Evolutionary conservation across 2,113 vertebrate species (phyloP).

Genomic region (Corynorhinus townsendii): DNA sequence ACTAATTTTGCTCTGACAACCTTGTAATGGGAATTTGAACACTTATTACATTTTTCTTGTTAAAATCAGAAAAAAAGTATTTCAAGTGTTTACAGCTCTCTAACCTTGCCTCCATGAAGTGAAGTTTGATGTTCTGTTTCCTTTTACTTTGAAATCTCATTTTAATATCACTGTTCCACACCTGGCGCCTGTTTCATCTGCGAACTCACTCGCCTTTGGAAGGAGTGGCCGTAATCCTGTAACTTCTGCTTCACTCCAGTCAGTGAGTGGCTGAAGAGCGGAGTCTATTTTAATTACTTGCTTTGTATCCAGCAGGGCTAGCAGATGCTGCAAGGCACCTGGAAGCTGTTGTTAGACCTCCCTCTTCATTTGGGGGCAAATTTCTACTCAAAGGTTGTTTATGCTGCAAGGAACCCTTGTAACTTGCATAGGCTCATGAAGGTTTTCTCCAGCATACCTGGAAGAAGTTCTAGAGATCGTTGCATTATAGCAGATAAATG

Average conservation of each 20-base stretch:
- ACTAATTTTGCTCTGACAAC: slow-evolving; percentile 77
- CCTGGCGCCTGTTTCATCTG: neutral
- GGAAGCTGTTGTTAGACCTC: neutral
- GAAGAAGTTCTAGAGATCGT: neutral
- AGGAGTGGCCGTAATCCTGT: neutral
- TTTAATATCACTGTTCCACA: slow-evolving; percentile 24
- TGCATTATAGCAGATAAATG: neutral
- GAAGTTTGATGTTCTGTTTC: slow-evolving; percentile 27
- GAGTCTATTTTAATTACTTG: neutral
- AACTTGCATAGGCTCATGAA: neutral
- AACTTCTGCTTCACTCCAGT: neutral
- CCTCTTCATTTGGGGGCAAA: neutral
- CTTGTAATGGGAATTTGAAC: slow-evolving; percentile 73
- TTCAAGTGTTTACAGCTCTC: slow-evolving; percentile 30
- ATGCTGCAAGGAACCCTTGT: neutral
- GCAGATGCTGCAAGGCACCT: neutral
- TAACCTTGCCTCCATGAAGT: neutral
- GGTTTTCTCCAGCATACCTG: neutral
- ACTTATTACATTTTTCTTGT: slow-evolving; percentile 63
- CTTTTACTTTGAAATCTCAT: slow-evolving; percentile 6
- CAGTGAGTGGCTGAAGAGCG: neutral
- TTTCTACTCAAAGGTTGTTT: neutral
- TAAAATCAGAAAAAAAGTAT: slow-evolving; percentile 59
- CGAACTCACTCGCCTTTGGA: slow-evolving; percentile 7
- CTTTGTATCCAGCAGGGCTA: neutral